phyloP scores from a whole-genome alignment of 1,140 invertebrate species.

The Patella vulgata region DNA sequence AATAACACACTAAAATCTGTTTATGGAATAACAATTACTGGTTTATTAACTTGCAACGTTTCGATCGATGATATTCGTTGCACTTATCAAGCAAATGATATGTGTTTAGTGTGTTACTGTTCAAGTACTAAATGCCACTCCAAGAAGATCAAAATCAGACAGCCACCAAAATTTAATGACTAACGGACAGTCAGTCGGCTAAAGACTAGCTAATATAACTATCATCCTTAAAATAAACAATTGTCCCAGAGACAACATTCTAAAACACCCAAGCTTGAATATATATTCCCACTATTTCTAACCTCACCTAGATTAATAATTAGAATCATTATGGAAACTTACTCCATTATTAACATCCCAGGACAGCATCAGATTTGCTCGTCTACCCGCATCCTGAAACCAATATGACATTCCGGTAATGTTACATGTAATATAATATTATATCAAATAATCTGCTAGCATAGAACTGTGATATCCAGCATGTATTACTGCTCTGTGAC shows the following conservation, averaged over 20 bases:
- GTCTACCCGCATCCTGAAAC: constrained; percentile 67
- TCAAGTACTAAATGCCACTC: neutral
- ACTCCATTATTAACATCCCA: constrained; percentile 80
- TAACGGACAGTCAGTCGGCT: neutral
- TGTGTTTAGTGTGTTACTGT: neutral
- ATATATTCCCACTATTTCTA: neutral
- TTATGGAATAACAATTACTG: neutral
- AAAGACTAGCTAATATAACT: neutral
- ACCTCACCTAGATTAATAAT: neutral
- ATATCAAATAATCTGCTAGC: neutral
- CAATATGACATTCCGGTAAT: neutral
- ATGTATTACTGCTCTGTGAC: too few species aligned
- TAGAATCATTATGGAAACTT: constrained; percentile 39
- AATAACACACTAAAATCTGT: too few species aligned
- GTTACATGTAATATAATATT: neutral
- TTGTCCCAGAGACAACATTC: neutral
- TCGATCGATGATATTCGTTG: neutral
- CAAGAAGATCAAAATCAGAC: neutral
- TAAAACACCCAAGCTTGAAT: neutral
- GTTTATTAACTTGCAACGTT: neutral
- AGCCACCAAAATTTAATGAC: neutral
- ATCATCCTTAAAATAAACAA: neutral
- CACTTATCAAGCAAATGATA: neutral
- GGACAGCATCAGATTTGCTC: constrained; percentile 70
- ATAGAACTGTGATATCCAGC: neutral